Percentiles rank a stretch among this genome's conserved stretches.
phyloP scores from a whole-genome alignment of 2,888 invertebrate species.

The Amaurobius ferox region DNA sequence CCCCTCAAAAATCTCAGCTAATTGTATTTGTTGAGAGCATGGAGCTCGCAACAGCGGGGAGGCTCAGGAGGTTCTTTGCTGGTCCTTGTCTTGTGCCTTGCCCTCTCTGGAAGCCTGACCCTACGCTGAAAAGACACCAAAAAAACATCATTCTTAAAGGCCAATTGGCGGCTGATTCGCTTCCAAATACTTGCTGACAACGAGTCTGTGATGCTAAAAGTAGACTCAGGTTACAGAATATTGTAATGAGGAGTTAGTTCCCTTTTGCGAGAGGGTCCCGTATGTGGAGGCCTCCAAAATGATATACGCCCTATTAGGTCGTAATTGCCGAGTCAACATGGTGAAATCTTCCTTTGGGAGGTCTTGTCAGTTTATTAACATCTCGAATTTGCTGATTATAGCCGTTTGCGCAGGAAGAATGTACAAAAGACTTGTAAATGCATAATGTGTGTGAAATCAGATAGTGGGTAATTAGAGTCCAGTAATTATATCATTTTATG shows the following conservation, averaged over 20 bases:
- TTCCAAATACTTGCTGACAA: not conserved
- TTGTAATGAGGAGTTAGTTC: not conserved
- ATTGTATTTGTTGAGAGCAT: conserved; percentile 4
- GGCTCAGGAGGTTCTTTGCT: not conserved
- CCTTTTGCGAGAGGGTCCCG: not conserved
- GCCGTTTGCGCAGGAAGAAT: not conserved
- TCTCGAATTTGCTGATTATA: not conserved
- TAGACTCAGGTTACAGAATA: not conserved
- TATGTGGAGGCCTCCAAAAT: not conserved
- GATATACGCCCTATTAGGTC: not conserved
- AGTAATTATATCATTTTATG: not conserved
- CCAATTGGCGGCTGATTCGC: not conserved
- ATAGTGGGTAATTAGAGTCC: not conserved
- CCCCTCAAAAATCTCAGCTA: not conserved
- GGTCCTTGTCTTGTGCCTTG: not conserved
- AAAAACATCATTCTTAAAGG: not conserved
- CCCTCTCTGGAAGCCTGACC: not conserved
- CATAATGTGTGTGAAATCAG: not conserved
- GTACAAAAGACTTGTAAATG: not conserved
- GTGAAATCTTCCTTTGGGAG: not conserved
- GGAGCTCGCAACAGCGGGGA: not conserved
- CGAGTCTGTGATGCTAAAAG: not conserved
- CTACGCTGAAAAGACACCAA: not conserved
- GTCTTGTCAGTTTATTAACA: conserved; percentile 8
- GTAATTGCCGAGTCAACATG: conserved; percentile 1